A percentile compares a stretch with the other conserved stretches of the same genome.
Conservation (phyloP, 2,797 vertebrate species). For the Scyliorhinus canicula region DNA sequence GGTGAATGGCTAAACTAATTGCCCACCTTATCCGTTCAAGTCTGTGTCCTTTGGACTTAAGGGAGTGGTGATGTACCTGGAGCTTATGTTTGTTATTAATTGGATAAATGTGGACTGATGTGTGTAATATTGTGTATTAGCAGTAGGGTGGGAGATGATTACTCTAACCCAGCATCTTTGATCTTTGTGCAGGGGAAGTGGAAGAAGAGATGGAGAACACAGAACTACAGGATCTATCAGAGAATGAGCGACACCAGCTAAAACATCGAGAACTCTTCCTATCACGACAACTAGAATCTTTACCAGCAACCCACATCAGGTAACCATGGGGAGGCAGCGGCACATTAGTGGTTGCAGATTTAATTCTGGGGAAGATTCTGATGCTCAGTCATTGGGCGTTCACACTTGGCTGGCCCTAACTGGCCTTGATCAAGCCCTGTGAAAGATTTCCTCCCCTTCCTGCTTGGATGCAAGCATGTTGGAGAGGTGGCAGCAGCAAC, state of each 20-base stretch:
- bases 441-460: neutral
- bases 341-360: neutral
- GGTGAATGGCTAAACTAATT: too few species aligned
- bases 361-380: neutral
- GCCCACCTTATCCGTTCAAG: too few species aligned
- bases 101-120: neutral
- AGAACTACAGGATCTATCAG: constrained; percentile 84
- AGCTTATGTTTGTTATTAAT: too few species aligned
- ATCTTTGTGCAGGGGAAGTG: constrained; percentile 71
- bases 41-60: too few species aligned
- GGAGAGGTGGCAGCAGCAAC: neutral
- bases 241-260: constrained; percentile 92
- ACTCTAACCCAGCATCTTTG: neutral
- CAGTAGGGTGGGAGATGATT: neutral
- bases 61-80: too few species aligned
- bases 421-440: neutral
- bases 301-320: constrained; percentile 97
- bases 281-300: constrained; percentile 86
- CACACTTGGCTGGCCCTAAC: neutral
- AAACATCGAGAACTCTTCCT: constrained; percentile 90
- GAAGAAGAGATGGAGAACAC: constrained; percentile 97
- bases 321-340: constrained; percentile 46
- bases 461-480: neutral
- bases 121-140: neutral
- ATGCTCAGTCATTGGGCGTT: neutral